Conservation (phyloP, 2,113 vertebrate genomes). For the Pterophyllum scalare region DNA sequence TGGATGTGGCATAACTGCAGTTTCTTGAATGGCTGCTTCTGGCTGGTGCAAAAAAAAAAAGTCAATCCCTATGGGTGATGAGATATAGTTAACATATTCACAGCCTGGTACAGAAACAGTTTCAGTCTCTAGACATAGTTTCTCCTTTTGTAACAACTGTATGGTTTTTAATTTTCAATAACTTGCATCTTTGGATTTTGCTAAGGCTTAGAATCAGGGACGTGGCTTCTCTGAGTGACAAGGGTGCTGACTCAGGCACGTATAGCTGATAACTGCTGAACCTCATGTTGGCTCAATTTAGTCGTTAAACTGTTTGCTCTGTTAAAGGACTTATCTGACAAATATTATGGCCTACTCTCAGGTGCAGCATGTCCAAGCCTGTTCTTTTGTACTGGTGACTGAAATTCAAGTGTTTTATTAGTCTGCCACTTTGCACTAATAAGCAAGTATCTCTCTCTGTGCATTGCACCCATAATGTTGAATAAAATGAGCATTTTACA, state of each 20-base stretch:
- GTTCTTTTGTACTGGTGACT: neutral
- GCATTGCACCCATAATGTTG: neutral
- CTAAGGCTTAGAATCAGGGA: neutral
- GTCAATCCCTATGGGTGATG: neutral
- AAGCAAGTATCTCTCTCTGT: neutral
- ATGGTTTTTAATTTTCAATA: neutral
- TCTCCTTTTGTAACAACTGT: neutral
- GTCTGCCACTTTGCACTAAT: neutral
- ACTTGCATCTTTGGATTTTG: neutral
- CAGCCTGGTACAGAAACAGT: neutral
- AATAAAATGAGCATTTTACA: neutral
- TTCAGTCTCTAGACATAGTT: neutral
- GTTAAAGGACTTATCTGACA: neutral
- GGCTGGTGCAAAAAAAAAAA: too few species aligned
- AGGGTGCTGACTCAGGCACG: neutral
- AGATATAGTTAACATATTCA: neutral
- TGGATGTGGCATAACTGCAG: too few species aligned
- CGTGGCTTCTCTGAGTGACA: too few species aligned
- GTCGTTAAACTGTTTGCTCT: neutral
- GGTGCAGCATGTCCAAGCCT: neutral
- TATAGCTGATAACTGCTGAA: neutral
- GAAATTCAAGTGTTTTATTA: neutral
- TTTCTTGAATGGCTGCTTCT: neutral
- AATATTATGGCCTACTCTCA: neutral
- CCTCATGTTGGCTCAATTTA: neutral